phyloP scores from a whole-genome alignment of 2,797 vertebrate species.

The Lepidocolaptes lacrymiger region DNA sequence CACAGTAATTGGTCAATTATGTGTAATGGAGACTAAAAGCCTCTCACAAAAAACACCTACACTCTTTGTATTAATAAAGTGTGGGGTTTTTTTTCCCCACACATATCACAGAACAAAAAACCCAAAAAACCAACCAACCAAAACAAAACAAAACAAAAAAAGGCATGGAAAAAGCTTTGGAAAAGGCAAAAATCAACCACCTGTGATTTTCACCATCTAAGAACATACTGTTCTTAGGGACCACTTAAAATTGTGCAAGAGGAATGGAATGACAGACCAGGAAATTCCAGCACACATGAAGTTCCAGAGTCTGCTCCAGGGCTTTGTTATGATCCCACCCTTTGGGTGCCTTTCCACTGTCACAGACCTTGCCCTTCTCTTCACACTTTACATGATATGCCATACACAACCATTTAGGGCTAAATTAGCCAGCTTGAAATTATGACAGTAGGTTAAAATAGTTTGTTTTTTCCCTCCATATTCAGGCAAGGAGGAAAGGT shows the following conservation, averaged over 20 bases:
- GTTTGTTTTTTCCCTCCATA: not conserved
- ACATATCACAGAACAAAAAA: not conserved
- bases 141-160: not conserved
- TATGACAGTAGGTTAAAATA: not conserved
- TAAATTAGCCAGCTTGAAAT: not conserved
- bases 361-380: not conserved
- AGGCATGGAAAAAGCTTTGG: not conserved
- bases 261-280: not conserved
- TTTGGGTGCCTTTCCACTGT: not conserved
- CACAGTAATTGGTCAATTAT: conserved; percentile 47
- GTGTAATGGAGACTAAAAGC: conserved; percentile 18
- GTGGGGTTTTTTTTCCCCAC: not conserved
- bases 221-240: not conserved
- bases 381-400: not conserved
- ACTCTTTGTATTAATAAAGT: not conserved
- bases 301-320: rapidly evolving
- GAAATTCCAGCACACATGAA: not conserved
- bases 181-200: not conserved
- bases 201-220: not conserved
- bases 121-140: too few relatives aligned
- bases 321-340: rapidly evolving
- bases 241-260: not conserved
- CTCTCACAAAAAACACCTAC: not conserved
- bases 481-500: not conserved
- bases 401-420: not conserved